Percentiles rank a stretch among this genome's conserved stretches.
Evolutionary conservation across 2,113 vertebrate species (phyloP).

Genomic region (Meriones unguiculatus): DNA sequence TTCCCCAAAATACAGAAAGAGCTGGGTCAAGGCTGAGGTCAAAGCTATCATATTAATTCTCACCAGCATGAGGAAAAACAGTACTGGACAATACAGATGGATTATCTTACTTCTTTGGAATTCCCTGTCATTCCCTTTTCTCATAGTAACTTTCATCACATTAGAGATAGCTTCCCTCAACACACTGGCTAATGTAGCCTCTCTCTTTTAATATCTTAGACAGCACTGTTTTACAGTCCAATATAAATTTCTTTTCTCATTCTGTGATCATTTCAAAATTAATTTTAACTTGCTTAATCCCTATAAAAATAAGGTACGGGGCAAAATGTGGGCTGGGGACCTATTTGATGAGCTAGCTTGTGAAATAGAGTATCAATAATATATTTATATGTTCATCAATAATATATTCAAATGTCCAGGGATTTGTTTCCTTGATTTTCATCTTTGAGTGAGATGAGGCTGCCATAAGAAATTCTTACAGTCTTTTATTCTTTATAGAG

Average conservation of each 20-base stretch:
- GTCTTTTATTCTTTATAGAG: not conserved
- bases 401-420: not conserved
- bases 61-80: not conserved
- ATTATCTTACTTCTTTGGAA: not conserved
- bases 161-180: not conserved
- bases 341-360: not conserved
- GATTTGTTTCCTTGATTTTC: not conserved
- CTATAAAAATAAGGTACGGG: not conserved
- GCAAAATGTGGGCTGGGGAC: accelerated
- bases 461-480: not conserved
- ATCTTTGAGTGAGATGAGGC: not conserved
- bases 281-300: not conserved
- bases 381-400: not conserved
- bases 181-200: not conserved
- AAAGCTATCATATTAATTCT: not conserved
- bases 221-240: not conserved
- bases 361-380: not conserved
- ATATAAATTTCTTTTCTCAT: not conserved
- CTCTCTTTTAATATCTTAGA: not conserved
- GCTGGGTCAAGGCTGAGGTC: not conserved
- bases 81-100: not conserved
- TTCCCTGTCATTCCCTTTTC: not conserved
- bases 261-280: not conserved
- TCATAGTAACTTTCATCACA: not conserved
- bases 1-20: not conserved